A percentile compares a stretch with the other conserved stretches of the same genome.
phyloP scores from a whole-genome alignment of 2,888 invertebrate species.

The Hemistola chrysoprasaria region DNA sequence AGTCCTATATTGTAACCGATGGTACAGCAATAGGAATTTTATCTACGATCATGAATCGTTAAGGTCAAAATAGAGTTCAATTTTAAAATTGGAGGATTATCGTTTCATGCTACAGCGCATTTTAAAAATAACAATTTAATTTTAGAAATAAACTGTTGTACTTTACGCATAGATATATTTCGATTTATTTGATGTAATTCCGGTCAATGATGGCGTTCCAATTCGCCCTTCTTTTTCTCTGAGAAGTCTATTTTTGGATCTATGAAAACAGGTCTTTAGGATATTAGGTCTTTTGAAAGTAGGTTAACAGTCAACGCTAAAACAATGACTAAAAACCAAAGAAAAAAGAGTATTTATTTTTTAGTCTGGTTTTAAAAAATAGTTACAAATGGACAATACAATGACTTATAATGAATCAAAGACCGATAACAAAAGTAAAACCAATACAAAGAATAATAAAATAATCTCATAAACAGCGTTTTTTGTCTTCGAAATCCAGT shows the following conservation, averaged over 20 bases:
- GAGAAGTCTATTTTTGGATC: conserved; percentile 10
- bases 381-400: no score
- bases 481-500: conserved; percentile 42
- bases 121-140: no score
- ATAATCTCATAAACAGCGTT: no score
- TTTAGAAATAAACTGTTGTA: conserved; percentile 1
- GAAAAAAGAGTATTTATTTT: no score
- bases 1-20: conserved; percentile 12
- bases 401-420: no score
- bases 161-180: conserved; percentile 14
- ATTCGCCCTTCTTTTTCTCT: conserved; percentile 7
- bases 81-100: no score
- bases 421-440: no score
- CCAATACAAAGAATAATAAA: no score
- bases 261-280: background rate
- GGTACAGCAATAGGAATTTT: conserved; percentile 19
- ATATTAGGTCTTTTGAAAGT: conserved; percentile 3
- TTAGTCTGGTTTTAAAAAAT: no score
- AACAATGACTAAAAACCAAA: no score
- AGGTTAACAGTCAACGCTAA: no score
- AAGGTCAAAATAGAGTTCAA: conserved; percentile 7
- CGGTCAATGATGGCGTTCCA: conserved; percentile 17
- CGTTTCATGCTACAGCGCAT: no score
- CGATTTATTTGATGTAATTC: conserved; percentile 14
- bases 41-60: conserved; percentile 33